Conservation (phyloP, 2,888 invertebrate species). For the Axea sp. region DNA sequence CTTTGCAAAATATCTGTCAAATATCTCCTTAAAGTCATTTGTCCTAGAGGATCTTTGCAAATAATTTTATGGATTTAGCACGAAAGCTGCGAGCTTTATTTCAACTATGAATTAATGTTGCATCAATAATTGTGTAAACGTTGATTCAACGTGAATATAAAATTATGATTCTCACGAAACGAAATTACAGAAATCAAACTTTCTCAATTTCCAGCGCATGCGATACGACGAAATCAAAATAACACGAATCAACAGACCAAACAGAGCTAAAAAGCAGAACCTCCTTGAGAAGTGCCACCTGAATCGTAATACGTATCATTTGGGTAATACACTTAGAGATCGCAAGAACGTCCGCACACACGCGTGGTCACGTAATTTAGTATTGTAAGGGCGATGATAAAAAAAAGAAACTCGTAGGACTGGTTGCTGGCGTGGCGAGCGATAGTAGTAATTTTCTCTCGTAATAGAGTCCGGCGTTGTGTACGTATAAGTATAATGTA, state of each 20-base stretch:
- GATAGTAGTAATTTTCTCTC: slow-evolving; percentile 65
- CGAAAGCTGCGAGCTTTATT: no score
- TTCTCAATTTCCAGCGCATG: no score
- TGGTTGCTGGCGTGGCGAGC: slow-evolving; percentile 61
- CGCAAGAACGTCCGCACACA: slow-evolving; percentile 2
- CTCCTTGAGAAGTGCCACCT: slow-evolving; percentile 20
- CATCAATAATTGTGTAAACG: no score
- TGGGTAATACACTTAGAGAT: slow-evolving; percentile 17
- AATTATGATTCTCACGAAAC: no score
- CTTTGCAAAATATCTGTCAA: no score
- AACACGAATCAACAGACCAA: not conserved
- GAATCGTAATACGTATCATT: slow-evolving; percentile 35
- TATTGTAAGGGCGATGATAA: slow-evolving; percentile 57
- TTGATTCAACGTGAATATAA: no score
- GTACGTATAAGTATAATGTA: slow-evolving; percentile 20
- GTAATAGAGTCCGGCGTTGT: slow-evolving; percentile 53
- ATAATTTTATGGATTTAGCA: no score
- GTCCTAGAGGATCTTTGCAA: no score
- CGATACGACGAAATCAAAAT: not conserved
- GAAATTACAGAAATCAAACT: no score
- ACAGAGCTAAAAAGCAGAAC: slow-evolving; percentile 1
- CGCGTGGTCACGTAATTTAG: slow-evolving; percentile 45
- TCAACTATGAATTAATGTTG: no score
- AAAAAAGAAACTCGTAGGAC: slow-evolving; percentile 65
- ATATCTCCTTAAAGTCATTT: no score